Percentiles rank a stretch among this genome's conserved stretches.
Conservation (phyloP, 2,113 vertebrate species). For the rat (Rattus norvegicus) region GRCr8 NC_086022.1:15397001-15397500, state of each 20-base stretch:
- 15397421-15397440: not conserved
- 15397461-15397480: not conserved
- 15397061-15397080: slow-evolving; percentile 42
- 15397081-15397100: slow-evolving; percentile 33
- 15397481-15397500: no score
- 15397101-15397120: slow-evolving; percentile 52
- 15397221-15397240: not conserved
- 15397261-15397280: slow-evolving; percentile 5
- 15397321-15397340: slow-evolving; percentile 29
- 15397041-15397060: slow-evolving; percentile 59
- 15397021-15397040: slow-evolving; percentile 23
- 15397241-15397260: not conserved
- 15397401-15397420: not conserved
- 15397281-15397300: not conserved
- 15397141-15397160: not conserved
- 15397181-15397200: not conserved
- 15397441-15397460: not conserved
- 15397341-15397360: slow-evolving; percentile 21
- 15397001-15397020: slow-evolving; percentile 70
- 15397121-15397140: slow-evolving; percentile 27
- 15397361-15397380: not conserved
- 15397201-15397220: slow-evolving; percentile 9
- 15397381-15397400: not conserved
- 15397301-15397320: not conserved
- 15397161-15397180: not conserved